phyloP scores from a whole-genome alignment of 2,113 vertebrate genomes.

The Ranitomeya imitator region DNA sequence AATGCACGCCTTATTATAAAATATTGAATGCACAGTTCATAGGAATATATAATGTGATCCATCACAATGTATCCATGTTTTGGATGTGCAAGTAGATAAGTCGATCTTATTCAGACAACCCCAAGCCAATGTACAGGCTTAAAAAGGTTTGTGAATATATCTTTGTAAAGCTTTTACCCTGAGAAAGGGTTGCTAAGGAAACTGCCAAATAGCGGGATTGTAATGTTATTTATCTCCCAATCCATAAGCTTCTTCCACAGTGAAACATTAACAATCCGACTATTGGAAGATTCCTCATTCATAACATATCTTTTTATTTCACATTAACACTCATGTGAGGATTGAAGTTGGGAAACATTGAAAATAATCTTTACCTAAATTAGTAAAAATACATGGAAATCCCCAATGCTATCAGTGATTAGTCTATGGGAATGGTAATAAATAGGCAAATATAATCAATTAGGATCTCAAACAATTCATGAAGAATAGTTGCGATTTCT shows the following conservation, averaged over 20 bases:
- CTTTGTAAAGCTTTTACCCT: not conserved
- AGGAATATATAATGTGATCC: not conserved
- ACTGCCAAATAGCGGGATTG: slow-evolving; percentile 1
- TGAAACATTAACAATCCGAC: not conserved
- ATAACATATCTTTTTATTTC: not conserved
- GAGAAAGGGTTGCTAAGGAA: not conserved
- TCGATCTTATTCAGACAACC: not conserved
- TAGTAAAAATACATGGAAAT: not conserved
- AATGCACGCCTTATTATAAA: not conserved
- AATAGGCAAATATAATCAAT: not conserved
- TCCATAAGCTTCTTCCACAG: not conserved
- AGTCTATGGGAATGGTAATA: not conserved
- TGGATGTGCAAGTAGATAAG: not conserved
- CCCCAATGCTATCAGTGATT: not conserved
- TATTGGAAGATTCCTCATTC: not conserved
- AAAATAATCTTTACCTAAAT: not conserved
- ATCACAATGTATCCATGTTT: not conserved
- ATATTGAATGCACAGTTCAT: not conserved
- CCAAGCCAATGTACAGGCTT: too few relatives aligned
- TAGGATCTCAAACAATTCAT: not conserved
- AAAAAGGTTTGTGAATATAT: not conserved
- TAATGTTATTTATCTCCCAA: not conserved
- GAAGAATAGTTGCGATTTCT: not conserved
- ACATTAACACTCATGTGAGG: not conserved
- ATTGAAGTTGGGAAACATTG: not conserved